Evolutionary conservation across 1,140 invertebrate species (phyloP).

Genomic region (Pomacea maculata): DNA sequence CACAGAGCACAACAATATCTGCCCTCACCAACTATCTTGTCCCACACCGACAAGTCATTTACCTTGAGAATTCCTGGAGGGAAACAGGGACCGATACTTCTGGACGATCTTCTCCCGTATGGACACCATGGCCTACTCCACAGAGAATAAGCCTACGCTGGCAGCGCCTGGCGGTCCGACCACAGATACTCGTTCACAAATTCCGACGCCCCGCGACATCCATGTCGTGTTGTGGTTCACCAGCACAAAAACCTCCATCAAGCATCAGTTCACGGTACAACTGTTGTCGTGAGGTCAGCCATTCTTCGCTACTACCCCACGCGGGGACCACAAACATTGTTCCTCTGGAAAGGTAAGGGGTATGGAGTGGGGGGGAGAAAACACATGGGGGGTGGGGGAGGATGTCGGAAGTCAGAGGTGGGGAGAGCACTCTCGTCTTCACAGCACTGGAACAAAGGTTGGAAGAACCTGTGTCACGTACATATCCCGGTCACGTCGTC

Average conservation of each 20-base stretch:
- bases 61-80: slow-evolving; percentile 18
- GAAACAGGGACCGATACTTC: slow-evolving; percentile 47
- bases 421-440: too few relatives aligned
- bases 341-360: neutral
- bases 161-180: neutral
- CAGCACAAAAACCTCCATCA: neutral
- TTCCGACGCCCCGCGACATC: neutral
- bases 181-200: neutral
- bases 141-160: neutral
- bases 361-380: neutral
- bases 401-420: too few relatives aligned
- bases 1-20: too few relatives aligned
- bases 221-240: neutral
- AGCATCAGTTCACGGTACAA: neutral
- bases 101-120: slow-evolving; percentile 52
- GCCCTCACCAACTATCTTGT: neutral
- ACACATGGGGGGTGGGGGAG: neutral
- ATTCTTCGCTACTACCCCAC: neutral
- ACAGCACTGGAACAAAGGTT: too few relatives aligned
- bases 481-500: neutral
- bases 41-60: neutral
- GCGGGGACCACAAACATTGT: neutral
- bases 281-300: neutral
- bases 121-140: slow-evolving; percentile 40
- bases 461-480: too few relatives aligned